Conservation (phyloP, 2,797 vertebrate species). For the Myotis findleyi region DNA sequence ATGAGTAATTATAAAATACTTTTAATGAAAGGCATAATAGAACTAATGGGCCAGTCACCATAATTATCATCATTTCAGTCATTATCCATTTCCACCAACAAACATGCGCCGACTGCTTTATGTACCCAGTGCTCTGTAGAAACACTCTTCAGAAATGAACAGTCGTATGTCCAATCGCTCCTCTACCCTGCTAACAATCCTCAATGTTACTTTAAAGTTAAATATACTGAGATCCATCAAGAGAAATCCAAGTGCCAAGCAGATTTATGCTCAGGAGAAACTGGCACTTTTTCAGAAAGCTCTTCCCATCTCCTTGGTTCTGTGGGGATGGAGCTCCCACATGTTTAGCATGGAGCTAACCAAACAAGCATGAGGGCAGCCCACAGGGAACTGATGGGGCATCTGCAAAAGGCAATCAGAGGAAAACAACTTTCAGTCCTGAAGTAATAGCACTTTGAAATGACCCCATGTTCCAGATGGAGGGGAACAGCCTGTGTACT, state of each 20-base stretch:
- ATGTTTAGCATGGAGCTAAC: background rate
- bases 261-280: background rate
- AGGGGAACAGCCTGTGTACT: background rate
- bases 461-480: background rate
- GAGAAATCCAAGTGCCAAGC: background rate
- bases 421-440: background rate
- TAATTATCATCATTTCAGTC: background rate
- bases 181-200: background rate
- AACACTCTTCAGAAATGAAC: background rate
- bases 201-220: background rate
- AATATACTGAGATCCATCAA: background rate
- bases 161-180: background rate
- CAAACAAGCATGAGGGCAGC: background rate
- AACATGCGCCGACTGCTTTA: background rate
- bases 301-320: background rate
- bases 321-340: accelerated
- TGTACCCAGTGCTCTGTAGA: background rate
- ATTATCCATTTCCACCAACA: background rate
- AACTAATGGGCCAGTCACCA: background rate
- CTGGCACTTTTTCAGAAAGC: background rate
- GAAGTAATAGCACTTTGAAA: background rate
- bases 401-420: background rate
- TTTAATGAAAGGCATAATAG: background rate
- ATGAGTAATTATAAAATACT: background rate
- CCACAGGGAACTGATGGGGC: background rate